Evolutionary conservation across 2,888 invertebrate genomes (phyloP).

Genomic region (Polyommatus iphigenia): DNA sequence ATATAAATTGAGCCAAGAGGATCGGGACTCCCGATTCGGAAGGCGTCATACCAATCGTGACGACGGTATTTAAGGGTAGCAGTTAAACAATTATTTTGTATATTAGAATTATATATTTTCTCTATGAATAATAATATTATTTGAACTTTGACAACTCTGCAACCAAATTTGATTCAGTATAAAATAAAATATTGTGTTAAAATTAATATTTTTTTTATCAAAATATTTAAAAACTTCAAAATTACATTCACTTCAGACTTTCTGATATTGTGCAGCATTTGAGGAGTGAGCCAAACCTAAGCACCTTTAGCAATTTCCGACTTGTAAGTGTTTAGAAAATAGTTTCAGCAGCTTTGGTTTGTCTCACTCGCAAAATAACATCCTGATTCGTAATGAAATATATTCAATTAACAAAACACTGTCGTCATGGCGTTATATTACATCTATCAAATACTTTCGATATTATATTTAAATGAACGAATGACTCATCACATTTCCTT

Average conservation of each 20-base stretch:
- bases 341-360: background rate
- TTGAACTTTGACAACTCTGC: slow-evolving; percentile 19
- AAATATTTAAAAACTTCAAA: slow-evolving; percentile 5
- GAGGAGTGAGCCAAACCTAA: background rate
- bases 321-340: background rate
- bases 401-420: slow-evolving; percentile 10
- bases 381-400: background rate
- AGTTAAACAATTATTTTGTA: background rate
- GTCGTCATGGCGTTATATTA: background rate
- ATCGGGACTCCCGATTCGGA: too few relatives aligned
- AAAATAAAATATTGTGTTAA: slow-evolving; percentile 1
- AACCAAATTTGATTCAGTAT: background rate
- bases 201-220: slow-evolving; percentile 1
- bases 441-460: background rate
- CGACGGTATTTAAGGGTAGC: background rate
- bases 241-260: slow-evolving; percentile 12
- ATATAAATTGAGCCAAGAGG: too few relatives aligned
- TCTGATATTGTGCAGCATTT: background rate
- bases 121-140: slow-evolving; percentile 10
- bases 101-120: slow-evolving; percentile 18
- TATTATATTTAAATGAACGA: background rate
- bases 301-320: background rate
- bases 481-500: background rate
- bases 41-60: too few relatives aligned
- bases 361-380: slow-evolving; percentile 2